phyloP scores from a whole-genome alignment of 2,113 vertebrate genomes.

The Capricornis sumatraensis region DNA sequence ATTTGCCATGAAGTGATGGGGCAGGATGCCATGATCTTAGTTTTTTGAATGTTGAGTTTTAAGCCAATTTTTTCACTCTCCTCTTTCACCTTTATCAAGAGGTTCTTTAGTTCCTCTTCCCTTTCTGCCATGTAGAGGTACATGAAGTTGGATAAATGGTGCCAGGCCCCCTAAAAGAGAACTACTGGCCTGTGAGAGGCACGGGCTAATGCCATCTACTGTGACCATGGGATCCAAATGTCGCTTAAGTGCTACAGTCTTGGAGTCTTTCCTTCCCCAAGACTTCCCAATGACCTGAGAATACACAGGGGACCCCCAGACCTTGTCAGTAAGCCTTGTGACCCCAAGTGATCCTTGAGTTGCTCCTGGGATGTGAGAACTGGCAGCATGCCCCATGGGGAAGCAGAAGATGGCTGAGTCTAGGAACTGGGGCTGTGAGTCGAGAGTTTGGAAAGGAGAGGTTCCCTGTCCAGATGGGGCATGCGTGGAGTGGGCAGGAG shows the following conservation, averaged over 20 bases:
- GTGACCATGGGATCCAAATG: not conserved
- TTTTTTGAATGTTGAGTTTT: not conserved
- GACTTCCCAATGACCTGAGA: not conserved
- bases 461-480: not conserved
- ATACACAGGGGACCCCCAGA: not conserved
- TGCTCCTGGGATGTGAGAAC: not conserved
- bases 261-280: not conserved
- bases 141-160: no score
- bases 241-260: not conserved
- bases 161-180: not conserved
- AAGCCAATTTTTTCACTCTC: not conserved
- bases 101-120: not conserved
- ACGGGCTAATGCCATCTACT: not conserved
- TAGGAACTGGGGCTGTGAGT: not conserved
- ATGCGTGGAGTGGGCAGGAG: not conserved
- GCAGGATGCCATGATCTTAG: not conserved
- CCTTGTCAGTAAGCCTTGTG: not conserved
- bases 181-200: not conserved
- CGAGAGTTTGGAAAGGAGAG: not conserved
- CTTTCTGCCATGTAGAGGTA: not conserved
- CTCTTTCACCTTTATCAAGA: not conserved
- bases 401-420: not conserved
- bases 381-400: rapidly evolving
- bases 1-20: not conserved
- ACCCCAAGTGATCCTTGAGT: not conserved